Base-by-base conservation (phyloP, 1,140 invertebrate species). In the Theocolax elegans region DNA sequence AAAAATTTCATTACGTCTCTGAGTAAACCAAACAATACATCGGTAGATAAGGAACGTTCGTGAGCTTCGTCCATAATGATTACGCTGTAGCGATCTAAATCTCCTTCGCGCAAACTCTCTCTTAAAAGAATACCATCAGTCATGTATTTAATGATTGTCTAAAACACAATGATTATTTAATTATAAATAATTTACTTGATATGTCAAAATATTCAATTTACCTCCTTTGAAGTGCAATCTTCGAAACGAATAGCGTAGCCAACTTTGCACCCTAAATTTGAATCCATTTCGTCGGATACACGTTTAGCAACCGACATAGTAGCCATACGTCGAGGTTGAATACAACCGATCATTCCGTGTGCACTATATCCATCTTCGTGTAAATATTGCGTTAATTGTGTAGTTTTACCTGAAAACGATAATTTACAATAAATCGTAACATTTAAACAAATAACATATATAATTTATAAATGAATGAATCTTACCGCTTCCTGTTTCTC, bases 31-130 rank as follows among this genome's bases (percentile, higher is more conserved):
- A 99, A 99, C 2, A 99, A 88, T 23, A 99, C 98, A 83, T 99
- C 98, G 3, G 97, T 99, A 67, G 95, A 98, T 0, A 99, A 89
- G 0, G 97, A 99, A 13, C 97, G 85, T 86, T 99, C 98, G 83
- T 99, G 97, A 78, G 98, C 98, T 89, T 99, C 98, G 82, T 99
- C 98, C 97, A 99, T 99, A 58, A 99, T 99, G 60, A 99, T 90
- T 0, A 95, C 96, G 78, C 95, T 94, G 86, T 99, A 99, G 79
- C 96, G 90, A 80, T 99, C 97, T 51, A 99, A 86, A 84, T 99
- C 97, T 0, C 96, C 91, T 80, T 99, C 97, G 1, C 97, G 86
- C 19, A 99, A 88, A 67, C 96, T 98, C 84, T 99, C 98, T 67
- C 97, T 87, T 4, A 99, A 86, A 53, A 99, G 84, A 77, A 99